phyloP scores from a whole-genome alignment of 2,113 vertebrate species.

The Psephotus haematonotus region DNA sequence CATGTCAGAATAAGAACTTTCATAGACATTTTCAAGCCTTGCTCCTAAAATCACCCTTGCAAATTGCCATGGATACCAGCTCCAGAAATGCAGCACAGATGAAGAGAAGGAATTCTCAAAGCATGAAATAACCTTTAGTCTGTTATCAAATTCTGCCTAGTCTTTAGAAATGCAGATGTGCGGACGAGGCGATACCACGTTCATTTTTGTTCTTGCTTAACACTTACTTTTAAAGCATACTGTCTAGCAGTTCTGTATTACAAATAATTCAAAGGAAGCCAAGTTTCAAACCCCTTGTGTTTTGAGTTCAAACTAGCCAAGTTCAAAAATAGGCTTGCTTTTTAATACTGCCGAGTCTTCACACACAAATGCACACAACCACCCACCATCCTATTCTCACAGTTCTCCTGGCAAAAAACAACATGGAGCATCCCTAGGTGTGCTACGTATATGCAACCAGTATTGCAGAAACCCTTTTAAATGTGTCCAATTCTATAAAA shows the following conservation, averaged over 20 bases:
- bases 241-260: not conserved
- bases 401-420: not conserved
- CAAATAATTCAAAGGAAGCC: not conserved
- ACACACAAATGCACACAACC: accelerated
- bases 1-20: not conserved
- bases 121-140: not conserved
- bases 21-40: not conserved
- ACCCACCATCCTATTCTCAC: not conserved
- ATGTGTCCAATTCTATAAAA: not conserved
- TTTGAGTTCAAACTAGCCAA: not conserved
- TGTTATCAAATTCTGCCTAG: conserved; percentile 14
- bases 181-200: not conserved
- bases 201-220: not conserved
- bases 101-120: conserved; percentile 8
- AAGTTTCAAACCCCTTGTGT: not conserved
- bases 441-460: not conserved
- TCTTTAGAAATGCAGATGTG: conserved; percentile 38
- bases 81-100: not conserved
- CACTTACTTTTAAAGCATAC: not conserved
- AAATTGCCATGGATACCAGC: conserved; percentile 25
- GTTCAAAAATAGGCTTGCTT: not conserved
- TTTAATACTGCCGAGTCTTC: not conserved
- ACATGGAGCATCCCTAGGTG: not conserved
- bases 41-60: not conserved
- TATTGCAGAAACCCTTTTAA: not conserved